A percentile compares a stretch with the other conserved stretches of the same genome.
phyloP scores from a whole-genome alignment of 1,140 invertebrate species.

The Brachionus asplanchnoidis region DNA sequence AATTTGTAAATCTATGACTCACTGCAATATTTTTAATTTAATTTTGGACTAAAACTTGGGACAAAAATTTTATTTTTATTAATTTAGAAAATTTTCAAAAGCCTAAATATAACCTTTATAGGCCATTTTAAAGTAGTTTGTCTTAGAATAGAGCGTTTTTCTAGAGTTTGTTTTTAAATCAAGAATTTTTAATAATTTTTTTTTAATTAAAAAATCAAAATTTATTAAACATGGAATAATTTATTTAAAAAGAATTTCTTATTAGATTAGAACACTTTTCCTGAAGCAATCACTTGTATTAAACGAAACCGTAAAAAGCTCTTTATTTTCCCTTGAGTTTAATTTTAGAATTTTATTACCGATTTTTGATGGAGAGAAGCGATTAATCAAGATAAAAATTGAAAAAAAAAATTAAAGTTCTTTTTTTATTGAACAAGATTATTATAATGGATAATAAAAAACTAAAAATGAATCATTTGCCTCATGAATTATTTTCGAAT shows the following conservation, averaged over 20 bases:
- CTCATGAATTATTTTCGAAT: not conserved
- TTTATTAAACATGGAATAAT: not conserved
- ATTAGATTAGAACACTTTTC: not conserved
- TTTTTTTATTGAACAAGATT: not conserved
- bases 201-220: not conserved
- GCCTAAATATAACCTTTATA: not conserved
- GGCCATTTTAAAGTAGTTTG: not conserved
- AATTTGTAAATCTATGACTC: not conserved
- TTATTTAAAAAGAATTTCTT: not conserved
- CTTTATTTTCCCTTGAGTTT: not conserved
- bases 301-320: not conserved
- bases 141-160: not conserved
- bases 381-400: not conserved
- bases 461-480: not conserved
- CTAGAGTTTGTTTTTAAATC: not conserved
- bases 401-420: not conserved
- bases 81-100: not conserved
- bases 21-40: not conserved
- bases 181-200: not conserved
- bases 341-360: not conserved
- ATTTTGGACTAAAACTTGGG: not conserved
- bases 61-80: not conserved
- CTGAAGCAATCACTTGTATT: not conserved
- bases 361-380: not conserved
- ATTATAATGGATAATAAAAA: not conserved